These are phyloP conservation scores for Volucella bombylans DNA, from an alignment of 2,888 invertebrate genomes.

Conservation along the genomic window DNA sequence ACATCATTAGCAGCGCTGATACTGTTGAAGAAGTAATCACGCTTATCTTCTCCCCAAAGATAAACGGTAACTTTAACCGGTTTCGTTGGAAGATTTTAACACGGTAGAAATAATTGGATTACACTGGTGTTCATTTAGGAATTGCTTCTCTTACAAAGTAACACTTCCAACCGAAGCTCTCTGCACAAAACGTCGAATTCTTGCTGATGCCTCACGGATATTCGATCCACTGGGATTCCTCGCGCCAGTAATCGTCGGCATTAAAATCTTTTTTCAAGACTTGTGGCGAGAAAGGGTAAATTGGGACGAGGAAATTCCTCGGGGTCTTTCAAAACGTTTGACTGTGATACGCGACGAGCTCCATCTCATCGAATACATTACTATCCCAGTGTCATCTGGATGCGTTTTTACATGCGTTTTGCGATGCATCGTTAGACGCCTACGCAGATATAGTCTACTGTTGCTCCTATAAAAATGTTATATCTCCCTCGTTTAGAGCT, in stretches of 20 bases:
- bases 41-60: too few species aligned
- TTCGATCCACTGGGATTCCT: conserved; percentile 35
- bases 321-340: background rate
- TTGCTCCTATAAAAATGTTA: conserved; percentile 29
- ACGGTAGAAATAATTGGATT: conserved; percentile 31
- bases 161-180: background rate
- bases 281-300: conserved; percentile 27
- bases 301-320: conserved; percentile 22
- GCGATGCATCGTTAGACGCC: conserved; percentile 37
- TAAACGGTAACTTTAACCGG: conserved; percentile 30
- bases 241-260: conserved; percentile 11
- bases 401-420: conserved; percentile 20
- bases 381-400: conserved; percentile 4
- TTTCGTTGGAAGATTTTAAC: conserved; percentile 22
- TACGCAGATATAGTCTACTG: conserved; percentile 33
- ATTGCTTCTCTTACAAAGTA: conserved; percentile 33
- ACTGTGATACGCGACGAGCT: background rate
- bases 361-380: background rate
- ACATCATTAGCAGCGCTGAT: conserved; percentile 53
- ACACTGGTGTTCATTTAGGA: conserved; percentile 34
- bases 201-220: too few species aligned
- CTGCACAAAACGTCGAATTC: conserved; percentile 27
- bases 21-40: conserved; percentile 1
- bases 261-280: conserved; percentile 33
- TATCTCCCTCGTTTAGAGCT: conserved; percentile 17